These are phyloP conservation scores for Morone chrysops DNA, from an alignment of 2,113 vertebrate genomes.

Conservation along the genomic window DNA sequence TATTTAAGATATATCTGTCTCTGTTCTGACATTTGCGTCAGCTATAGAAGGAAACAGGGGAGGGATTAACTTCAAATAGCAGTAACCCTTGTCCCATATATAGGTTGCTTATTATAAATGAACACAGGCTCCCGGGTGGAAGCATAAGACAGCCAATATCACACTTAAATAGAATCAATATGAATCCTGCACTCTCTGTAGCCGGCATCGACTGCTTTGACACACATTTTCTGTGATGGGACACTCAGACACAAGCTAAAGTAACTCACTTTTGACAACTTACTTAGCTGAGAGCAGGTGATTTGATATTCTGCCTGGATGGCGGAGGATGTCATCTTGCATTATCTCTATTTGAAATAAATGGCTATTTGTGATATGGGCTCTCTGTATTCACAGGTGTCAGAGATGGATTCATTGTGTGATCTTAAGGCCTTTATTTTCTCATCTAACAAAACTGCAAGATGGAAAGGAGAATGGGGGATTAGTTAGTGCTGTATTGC, in stretches of 20 bases:
- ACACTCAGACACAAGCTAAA: conserved; percentile 24
- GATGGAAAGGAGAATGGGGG: conserved; percentile 46
- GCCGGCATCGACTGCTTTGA: conserved; percentile 41
- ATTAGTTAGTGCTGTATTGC: conserved; percentile 30
- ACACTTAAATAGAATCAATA: conserved; percentile 68
- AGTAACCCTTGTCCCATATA: conserved; percentile 24
- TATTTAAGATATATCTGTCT: conserved; percentile 8
- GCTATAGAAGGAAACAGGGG: conserved; percentile 15
- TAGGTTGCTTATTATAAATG: conserved; percentile 28
- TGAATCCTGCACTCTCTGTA: conserved; percentile 34
- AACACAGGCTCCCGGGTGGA: conserved; percentile 16
- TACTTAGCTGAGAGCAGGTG: conserved; percentile 45
- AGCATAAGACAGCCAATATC: conserved; percentile 48
- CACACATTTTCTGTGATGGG: conserved; percentile 22
- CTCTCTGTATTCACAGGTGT: conserved; percentile 57
- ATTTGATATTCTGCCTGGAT: conserved; percentile 57
- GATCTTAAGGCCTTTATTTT: conserved; percentile 70
- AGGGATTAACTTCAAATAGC: conserved; percentile 51
- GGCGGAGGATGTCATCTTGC: conserved; percentile 48
- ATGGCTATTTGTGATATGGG: conserved; percentile 57
- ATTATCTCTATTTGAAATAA: conserved; percentile 65
- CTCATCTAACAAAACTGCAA: conserved; percentile 59
- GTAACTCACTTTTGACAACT: conserved; percentile 42
- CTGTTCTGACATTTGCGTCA: conserved; percentile 19
- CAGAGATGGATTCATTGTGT: conserved; percentile 51